Evolutionary conservation across 2,113 vertebrate species (phyloP).

Genomic region (Megaptera novaeangliae): DNA sequence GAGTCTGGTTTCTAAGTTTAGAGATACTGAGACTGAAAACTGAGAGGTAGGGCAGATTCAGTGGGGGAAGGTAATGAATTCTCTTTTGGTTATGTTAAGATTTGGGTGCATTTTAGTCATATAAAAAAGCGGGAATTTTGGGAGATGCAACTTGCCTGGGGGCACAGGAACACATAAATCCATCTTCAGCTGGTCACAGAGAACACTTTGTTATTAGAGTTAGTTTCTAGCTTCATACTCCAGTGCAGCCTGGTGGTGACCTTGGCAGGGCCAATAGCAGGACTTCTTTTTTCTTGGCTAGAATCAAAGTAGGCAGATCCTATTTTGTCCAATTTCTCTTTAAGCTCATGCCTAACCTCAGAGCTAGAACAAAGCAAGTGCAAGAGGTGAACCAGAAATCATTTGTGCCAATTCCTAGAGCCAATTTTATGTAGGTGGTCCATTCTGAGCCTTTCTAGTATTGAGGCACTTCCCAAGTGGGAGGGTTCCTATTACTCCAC

Average conservation of each 20-base stretch:
- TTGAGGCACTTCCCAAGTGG: neutral
- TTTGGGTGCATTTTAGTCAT: neutral
- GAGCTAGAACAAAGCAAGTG: neutral
- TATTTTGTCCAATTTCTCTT: neutral
- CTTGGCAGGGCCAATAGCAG: neutral
- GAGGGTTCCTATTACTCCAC: neutral
- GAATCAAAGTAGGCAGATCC: neutral
- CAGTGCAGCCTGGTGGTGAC: neutral
- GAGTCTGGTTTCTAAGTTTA: neutral
- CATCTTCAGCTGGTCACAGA: neutral
- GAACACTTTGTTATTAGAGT: neutral
- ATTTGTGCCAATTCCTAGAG: neutral
- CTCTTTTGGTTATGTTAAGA: neutral
- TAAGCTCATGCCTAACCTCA: neutral
- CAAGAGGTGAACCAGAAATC: neutral
- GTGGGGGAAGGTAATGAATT: neutral
- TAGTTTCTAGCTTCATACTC: neutral
- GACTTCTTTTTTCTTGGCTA: neutral
- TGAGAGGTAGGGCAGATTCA: neutral
- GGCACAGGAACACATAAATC: neutral
- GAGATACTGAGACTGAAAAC: neutral
- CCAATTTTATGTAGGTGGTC: neutral
- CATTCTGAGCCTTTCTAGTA: neutral
- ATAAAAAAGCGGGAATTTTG: neutral
- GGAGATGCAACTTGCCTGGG: neutral